These are phyloP conservation scores for Papilio demoleus DNA, from an alignment of 2,888 invertebrate genomes.

Conservation along the genomic window DNA sequence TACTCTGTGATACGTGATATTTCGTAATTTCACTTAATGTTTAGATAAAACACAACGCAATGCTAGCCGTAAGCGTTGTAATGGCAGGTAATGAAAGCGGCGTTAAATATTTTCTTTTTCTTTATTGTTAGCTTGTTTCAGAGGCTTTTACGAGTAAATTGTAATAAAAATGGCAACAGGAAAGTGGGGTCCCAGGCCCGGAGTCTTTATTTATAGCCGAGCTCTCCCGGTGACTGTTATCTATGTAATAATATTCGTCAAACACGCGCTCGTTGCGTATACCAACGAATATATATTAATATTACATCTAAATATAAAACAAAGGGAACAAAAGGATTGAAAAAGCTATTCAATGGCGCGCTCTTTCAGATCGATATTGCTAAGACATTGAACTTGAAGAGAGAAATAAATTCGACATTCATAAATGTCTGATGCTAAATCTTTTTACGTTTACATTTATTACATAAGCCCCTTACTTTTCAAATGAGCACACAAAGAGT, in stretches of 20 bases:
- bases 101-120: conserved; percentile 18
- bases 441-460: background rate
- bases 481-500: background rate
- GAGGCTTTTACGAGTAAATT: conserved; percentile 23
- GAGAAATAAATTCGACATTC: background rate
- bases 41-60: conserved; percentile 3
- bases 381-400: background rate
- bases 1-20: background rate
- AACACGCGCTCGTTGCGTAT: conserved; percentile 6
- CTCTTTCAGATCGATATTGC: background rate
- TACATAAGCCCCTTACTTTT: background rate
- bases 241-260: conserved; percentile 29
- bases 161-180: conserved; percentile 26
- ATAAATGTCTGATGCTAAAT: background rate
- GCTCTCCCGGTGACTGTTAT: conserved; percentile 30
- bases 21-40: background rate
- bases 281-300: background rate
- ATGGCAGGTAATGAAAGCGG: conserved; percentile 2
- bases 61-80: background rate
- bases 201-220: conserved; percentile 36
- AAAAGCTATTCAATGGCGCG: background rate
- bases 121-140: conserved; percentile 27
- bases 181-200: conserved; percentile 12
- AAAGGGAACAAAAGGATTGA: background rate
- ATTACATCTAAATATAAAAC: background rate